A percentile compares a stretch with the other conserved stretches of the same genome.
Conservation (phyloP, 2,888 invertebrate genomes). For the Leptinotarsa peninsularis region DNA sequence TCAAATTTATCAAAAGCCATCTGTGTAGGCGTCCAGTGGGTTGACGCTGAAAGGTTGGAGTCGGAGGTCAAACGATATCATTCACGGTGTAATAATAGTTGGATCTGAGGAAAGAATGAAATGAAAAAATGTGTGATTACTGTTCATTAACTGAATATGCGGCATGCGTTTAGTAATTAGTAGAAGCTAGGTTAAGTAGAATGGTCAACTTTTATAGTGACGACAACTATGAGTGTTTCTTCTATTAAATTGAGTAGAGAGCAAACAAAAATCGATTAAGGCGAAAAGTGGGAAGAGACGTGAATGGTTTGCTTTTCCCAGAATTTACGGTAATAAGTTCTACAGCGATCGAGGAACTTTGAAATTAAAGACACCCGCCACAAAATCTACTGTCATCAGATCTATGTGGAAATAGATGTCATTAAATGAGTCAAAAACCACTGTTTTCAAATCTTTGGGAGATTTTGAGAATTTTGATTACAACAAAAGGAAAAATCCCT, state of each 20-base stretch:
- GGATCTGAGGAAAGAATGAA: conserved; percentile 7
- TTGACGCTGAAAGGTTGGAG: conserved; percentile 5
- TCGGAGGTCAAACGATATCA: conserved; percentile 28
- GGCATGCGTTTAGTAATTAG: conserved; percentile 13
- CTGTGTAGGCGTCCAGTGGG: conserved; percentile 25
- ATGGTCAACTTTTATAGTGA: conserved; percentile 26
- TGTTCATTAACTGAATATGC: conserved; percentile 20
- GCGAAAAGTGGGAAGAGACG: not conserved
- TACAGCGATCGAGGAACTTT: too few relatives aligned
- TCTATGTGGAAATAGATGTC: too few relatives aligned
- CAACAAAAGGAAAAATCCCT: too few relatives aligned
- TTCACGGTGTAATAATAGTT: conserved; percentile 16
- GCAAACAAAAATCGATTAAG: not conserved
- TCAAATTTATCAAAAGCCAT: conserved; percentile 21
- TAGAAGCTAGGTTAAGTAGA: conserved; percentile 22
- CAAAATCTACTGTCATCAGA: too few relatives aligned
- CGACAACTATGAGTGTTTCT: not conserved
- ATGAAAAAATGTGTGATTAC: conserved; percentile 1
- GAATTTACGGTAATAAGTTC: too few relatives aligned
- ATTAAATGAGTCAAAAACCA: too few relatives aligned
- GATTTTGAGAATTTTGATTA: too few relatives aligned
- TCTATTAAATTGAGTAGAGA: conserved; percentile 1
- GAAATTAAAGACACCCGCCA: too few relatives aligned
- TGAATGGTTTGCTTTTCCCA: not conserved
- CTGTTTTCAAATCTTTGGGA: too few relatives aligned